A percentile compares a stretch with the other conserved stretches of the same genome.
phyloP scores from a whole-genome alignment of 2,888 invertebrate genomes.

The Philereme vetulata region DNA sequence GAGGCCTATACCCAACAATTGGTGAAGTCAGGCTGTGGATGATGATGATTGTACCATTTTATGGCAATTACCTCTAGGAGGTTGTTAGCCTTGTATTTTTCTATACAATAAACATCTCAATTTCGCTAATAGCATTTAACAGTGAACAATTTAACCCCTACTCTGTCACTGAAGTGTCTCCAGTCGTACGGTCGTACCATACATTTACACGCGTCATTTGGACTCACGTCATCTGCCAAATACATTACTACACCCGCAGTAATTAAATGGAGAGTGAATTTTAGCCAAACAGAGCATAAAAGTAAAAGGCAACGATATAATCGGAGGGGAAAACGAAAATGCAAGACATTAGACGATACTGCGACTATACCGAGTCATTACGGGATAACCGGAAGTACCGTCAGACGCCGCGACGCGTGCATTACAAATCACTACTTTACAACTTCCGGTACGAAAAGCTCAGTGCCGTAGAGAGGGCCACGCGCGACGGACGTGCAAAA shows the following conservation, averaged over 20 bases:
- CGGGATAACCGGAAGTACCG: slow-evolving; percentile 73
- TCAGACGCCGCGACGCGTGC: slow-evolving; percentile 82
- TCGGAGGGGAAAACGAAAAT: slow-evolving; percentile 43
- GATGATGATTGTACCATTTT: no score
- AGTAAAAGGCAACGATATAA: slow-evolving; percentile 62
- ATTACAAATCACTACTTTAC: slow-evolving; percentile 85
- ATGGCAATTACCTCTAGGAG: no score
- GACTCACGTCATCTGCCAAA: slow-evolving; percentile 63
- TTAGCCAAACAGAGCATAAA: slow-evolving; percentile 77
- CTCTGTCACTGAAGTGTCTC: slow-evolving; percentile 31
- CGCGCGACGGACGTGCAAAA: slow-evolving; percentile 65
- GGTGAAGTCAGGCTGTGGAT: no score
- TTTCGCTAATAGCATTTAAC: slow-evolving; percentile 18
- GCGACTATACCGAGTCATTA: slow-evolving; percentile 62
- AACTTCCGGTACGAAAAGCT: slow-evolving; percentile 71
- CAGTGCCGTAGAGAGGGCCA: slow-evolving; percentile 62
- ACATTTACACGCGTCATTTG: slow-evolving; percentile 60
- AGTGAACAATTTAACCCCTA: slow-evolving; percentile 34
- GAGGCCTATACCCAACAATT: no score
- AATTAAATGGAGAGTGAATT: slow-evolving; percentile 77
- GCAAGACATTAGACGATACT: slow-evolving; percentile 50
- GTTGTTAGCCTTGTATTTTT: no score
- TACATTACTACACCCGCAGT: slow-evolving; percentile 64
- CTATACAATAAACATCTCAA: slow-evolving; percentile 2
- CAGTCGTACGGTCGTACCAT: slow-evolving; percentile 25